Base-by-base conservation (phyloP, 2,888 invertebrate species). In the Pardosa pseudoannulata region DNA sequence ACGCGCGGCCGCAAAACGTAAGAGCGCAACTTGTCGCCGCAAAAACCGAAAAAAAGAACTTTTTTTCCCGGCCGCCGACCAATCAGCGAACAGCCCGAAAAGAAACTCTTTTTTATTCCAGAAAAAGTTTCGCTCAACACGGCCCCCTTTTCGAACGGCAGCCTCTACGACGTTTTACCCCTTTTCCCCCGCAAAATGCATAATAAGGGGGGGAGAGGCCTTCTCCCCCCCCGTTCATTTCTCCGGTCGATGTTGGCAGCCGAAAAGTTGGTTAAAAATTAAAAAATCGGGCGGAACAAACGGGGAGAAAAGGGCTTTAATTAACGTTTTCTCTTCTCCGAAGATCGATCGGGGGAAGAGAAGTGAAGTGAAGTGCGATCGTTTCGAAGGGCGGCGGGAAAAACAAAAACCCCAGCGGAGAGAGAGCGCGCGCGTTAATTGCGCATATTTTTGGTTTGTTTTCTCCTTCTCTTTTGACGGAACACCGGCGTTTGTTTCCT, bases 11-110 rank as follows among this genome's bases (percentile, higher is more conserved):
- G 56, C 56, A 56, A 23, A 56, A 56, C 56, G 56, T 23, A 19
- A 56, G 56, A 56, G 56, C 56, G 56, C 56, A 56, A 56, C 56
- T 56, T 56, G 23, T 56, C 56, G 56, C 56, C 56, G 56, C 56
- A 56, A 56, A 56, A 56, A 56, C 56, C 56, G 56, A 56, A 56
- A 56, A 56, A 56, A 56, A 56, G 56, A 3, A 23, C 19, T 23
- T 56, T 56, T 56, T 36, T 56, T 56, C 23, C 56, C 41, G 5
- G n/a, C 56, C 56, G n/a, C 5, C 56, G 11, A 56, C 56, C 56
- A 56, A 56, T 56, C 56, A 56, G 56, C 19, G 23, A n/a, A n/a
- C n/a, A n/a, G 1, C 3, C 23, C 3, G 5, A 19, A 19, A 23
- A 56, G 23, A 23, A 56, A 56, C 56, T 56, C 56, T 2, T n/a